Evolutionary conservation across 2,888 invertebrate species (phyloP), one percentile per base, ranked within the genome.

Genomic region (Diarsia dahlii): DNA sequence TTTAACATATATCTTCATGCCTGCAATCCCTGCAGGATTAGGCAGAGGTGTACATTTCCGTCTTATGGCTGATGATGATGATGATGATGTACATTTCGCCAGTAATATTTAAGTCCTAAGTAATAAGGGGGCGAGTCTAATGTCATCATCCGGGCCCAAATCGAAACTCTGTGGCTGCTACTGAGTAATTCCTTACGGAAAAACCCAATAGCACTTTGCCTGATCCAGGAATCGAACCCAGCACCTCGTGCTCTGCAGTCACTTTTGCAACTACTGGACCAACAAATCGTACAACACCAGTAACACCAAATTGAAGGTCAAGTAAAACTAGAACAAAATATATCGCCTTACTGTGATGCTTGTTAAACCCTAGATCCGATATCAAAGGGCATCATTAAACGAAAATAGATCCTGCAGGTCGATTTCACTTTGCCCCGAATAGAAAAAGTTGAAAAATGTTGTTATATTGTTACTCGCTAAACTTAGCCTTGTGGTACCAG

Each of bases 361-460:
- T 76, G 77, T 86, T 83, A 78, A 54, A 15, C 52, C 54, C 52
- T 48, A 64, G 72, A 77, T 86, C 74, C 39, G 50, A 73, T 86
- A 66, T 85, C 86, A 86, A 86, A 84, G 75, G 68, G 45, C 64
- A 39, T 70, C 83, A 78, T 84, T 86, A 83, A 69, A 67, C 63
- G 20, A 73, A 48, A 78, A 84, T 58, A 81, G 66, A 82, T 70
- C 54, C 67, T 20, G 45, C 52, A 60, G 34, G n/a, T 28, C 28
- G 67, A n/a, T 64, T 23, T 72, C 23, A 74, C 45, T 58, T 64
- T 50, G 45, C 20, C 58, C 28, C 18, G 45, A 71, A 65, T 65
- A 20, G 23, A 15, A 23, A 66, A 81, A 81, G 72, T 84, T 78
- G 48, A 52, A 9, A 48, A 62, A 15, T 15, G 23, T 75, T 45